A percentile compares a stretch with the other conserved stretches of the same genome.
These are phyloP conservation scores for Cerastis leucographa DNA, from an alignment of 2,888 invertebrate genomes.

Conservation along the genomic window DNA sequence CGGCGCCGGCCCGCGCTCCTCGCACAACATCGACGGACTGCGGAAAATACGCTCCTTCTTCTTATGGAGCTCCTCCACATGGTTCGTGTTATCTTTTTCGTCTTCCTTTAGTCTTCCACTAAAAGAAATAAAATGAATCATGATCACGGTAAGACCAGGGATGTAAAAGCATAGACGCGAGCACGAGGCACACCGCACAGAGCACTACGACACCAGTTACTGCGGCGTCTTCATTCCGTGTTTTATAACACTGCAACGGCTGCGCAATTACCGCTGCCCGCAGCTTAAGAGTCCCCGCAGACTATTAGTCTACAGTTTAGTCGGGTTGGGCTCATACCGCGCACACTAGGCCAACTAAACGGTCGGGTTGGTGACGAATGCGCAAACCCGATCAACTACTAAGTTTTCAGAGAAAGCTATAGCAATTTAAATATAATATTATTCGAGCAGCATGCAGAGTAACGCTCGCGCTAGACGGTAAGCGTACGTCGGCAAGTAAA, in stretches of 20 bases:
- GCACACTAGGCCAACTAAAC: background rate
- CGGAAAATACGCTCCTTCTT: slow-evolving; percentile 88
- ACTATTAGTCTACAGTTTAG: background rate
- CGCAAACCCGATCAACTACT: background rate
- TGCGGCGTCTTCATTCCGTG: background rate
- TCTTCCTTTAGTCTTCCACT: slow-evolving; percentile 80
- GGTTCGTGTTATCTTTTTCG: slow-evolving; percentile 76
- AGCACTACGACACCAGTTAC: background rate
- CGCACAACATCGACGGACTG: slow-evolving; percentile 68
- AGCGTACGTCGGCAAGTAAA: slow-evolving; percentile 4
- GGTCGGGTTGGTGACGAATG: background rate
- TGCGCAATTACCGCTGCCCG: background rate
- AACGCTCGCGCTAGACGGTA: slow-evolving; percentile 20
- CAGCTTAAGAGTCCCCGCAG: background rate
- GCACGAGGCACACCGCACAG: background rate
- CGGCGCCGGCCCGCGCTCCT: slow-evolving; percentile 50
- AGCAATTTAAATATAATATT: slow-evolving; percentile 15
- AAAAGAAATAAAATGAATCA: slow-evolving; percentile 23
- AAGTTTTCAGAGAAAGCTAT: background rate
- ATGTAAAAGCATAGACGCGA: background rate
- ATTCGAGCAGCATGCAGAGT: slow-evolving; percentile 14
- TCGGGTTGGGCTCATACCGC: background rate
- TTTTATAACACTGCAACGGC: background rate
- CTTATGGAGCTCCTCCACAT: slow-evolving; percentile 83
- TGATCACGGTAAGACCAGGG: background rate